Conservation (phyloP, 2,888 invertebrate species). For the Alloscopus bannaensis region DNA sequence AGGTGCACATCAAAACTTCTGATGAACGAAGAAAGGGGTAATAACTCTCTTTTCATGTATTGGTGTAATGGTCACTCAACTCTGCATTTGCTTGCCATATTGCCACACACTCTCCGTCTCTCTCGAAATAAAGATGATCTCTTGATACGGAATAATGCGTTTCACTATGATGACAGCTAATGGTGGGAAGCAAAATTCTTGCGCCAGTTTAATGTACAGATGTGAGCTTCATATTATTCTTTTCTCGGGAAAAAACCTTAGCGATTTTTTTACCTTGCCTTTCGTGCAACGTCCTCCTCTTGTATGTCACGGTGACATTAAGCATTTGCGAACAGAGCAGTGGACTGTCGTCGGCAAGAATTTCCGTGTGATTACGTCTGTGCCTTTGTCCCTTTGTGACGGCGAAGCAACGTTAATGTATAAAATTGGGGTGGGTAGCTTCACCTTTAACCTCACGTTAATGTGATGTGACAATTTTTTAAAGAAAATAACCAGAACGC, state of each 20-base stretch:
- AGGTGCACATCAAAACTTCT: slow-evolving; percentile 17
- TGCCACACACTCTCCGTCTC: too few species aligned
- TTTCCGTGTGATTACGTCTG: too few species aligned
- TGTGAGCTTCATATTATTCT: slow-evolving; percentile 4
- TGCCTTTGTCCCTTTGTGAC: too few species aligned
- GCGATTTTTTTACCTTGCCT: not conserved
- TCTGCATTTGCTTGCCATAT: too few species aligned
- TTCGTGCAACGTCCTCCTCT: too few species aligned
- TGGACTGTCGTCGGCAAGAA: too few species aligned
- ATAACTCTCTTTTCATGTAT: slow-evolving; percentile 38
- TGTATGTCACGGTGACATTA: slow-evolving; percentile 60
- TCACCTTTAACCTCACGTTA: too few species aligned
- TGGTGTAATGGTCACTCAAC: slow-evolving; percentile 55
- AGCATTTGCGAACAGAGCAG: slow-evolving; percentile 19
- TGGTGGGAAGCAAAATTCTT: not conserved
- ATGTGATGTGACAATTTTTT: too few species aligned
- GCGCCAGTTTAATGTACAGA: too few species aligned
- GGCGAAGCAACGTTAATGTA: too few species aligned
- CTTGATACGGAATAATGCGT: slow-evolving; percentile 3
- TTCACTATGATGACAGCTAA: not conserved
- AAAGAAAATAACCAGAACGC: not conserved
- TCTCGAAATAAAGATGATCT: too few species aligned
- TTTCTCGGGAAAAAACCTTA: slow-evolving; percentile 6
- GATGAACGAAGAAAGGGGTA: slow-evolving; percentile 15
- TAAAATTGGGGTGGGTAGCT: too few species aligned